These are phyloP conservation scores for Flexamia atlantica DNA, from an alignment of 2,888 invertebrate genomes.

Conservation along the genomic window DNA sequence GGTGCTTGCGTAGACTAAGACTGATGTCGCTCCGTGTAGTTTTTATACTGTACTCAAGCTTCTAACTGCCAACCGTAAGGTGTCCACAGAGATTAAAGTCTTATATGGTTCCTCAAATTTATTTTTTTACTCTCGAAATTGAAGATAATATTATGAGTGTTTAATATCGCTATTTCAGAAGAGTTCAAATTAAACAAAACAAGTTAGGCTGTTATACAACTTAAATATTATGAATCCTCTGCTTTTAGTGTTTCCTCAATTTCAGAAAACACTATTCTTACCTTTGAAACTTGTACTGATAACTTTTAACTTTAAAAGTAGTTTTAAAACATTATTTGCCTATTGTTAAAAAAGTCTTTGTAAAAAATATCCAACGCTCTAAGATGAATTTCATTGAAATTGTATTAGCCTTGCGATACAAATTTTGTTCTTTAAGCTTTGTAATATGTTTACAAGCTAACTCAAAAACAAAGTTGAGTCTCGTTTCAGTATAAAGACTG, in stretches of 20 bases:
- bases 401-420: too few relatives aligned
- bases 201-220: too few relatives aligned
- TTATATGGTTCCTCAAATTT: constrained; percentile 45
- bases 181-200: not conserved
- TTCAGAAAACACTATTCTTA: too few relatives aligned
- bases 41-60: constrained; percentile 27
- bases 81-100: constrained; percentile 39
- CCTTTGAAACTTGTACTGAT: too few relatives aligned
- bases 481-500: not conserved
- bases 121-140: constrained; percentile 47
- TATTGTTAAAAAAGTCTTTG: too few relatives aligned
- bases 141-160: not conserved
- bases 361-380: too few relatives aligned
- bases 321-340: too few relatives aligned
- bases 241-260: too few relatives aligned
- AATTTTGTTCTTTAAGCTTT: too few relatives aligned
- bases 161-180: not conserved
- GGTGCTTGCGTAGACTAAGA: constrained; percentile 32
- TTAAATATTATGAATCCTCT: too few relatives aligned
- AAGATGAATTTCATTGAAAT: too few relatives aligned
- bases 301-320: too few relatives aligned
- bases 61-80: constrained; percentile 34
- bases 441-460: not conserved
- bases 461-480: not conserved
- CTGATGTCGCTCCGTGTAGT: not conserved